A percentile compares a stretch with the other conserved stretches of the same genome.
These are phyloP conservation scores for Aplidium turbinatum DNA, from an alignment of 23 tunicate genomes.

Conservation along the genomic window DNA sequence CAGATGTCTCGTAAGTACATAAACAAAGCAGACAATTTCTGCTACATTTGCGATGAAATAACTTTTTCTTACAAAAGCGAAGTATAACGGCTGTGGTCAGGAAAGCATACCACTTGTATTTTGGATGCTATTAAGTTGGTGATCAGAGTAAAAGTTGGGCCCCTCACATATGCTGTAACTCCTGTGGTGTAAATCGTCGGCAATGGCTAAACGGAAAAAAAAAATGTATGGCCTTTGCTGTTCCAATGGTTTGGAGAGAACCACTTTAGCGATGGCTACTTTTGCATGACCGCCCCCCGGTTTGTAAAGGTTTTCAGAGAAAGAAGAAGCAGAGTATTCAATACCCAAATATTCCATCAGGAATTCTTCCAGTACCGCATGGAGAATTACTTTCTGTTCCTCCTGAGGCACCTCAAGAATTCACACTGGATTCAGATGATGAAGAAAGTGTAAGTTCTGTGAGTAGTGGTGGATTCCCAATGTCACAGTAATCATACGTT, in stretches of 20 bases:
- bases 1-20: slow-evolving; percentile 32
- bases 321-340: slow-evolving; percentile 12
- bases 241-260: slow-evolving; percentile 50
- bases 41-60: slow-evolving; percentile 30
- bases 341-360: slow-evolving; percentile 19
- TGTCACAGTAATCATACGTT: slow-evolving; percentile 24
- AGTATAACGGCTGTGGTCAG: slow-evolving; percentile 25
- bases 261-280: slow-evolving; percentile 21
- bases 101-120: slow-evolving; percentile 42
- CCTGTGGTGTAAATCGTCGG: slow-evolving; percentile 31
- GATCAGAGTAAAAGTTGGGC: slow-evolving; percentile 43
- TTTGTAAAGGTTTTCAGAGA: slow-evolving; percentile 3
- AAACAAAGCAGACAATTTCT: slow-evolving; percentile 25
- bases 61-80: slow-evolving; percentile 34
- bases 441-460: slow-evolving; percentile 34
- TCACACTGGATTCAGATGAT: slow-evolving; percentile 38
- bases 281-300: slow-evolving; percentile 31
- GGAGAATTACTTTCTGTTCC: slow-evolving; percentile 7
- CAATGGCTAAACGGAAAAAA: slow-evolving; percentile 28
- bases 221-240: slow-evolving; percentile 36
- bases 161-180: slow-evolving; percentile 38
- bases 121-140: slow-evolving; percentile 33
- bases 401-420: slow-evolving; percentile 39
- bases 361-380: slow-evolving; percentile 30
- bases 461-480: slow-evolving; percentile 32